Percentiles rank a stretch among this genome's conserved stretches.
These are phyloP conservation scores for Trachelus iudaicus DNA, from an alignment of 2,888 invertebrate species.

Conservation along the genomic window DNA sequence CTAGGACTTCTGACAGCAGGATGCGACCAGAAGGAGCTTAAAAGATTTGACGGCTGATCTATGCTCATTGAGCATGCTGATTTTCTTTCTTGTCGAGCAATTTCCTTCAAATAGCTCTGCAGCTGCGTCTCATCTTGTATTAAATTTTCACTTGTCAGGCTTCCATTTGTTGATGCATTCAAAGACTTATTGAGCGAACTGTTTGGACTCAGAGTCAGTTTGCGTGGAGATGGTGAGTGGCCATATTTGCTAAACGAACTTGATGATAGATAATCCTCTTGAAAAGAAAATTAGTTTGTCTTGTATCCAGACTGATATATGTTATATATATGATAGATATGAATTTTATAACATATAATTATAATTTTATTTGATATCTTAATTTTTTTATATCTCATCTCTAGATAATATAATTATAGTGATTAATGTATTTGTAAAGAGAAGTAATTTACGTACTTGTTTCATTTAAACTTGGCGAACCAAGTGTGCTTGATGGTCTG, in stretches of 20 bases:
- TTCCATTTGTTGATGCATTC: conserved; percentile 49
- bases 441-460: conserved; percentile 37
- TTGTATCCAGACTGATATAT: no score
- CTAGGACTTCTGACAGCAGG: conserved; percentile 67
- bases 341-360: no score
- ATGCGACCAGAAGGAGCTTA: conserved; percentile 71
- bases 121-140: conserved; percentile 55
- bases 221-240: conserved; percentile 40
- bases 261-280: conserved; percentile 48
- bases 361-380: no score
- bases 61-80: conserved; percentile 49
- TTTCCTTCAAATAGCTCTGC: conserved; percentile 54
- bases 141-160: conserved; percentile 53
- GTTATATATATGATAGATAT: no score
- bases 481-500: conserved; percentile 46
- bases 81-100: conserved; percentile 49
- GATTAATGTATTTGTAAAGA: background rate
- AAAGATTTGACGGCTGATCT: conserved; percentile 66
- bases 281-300: conserved; percentile 9
- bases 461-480: conserved; percentile 49
- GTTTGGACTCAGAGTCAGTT: conserved; percentile 45
- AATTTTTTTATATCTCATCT: background rate
- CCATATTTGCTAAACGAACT: conserved; percentile 50
- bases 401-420: background rate
- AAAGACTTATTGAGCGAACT: conserved; percentile 48